Evolutionary conservation across 2,888 invertebrate genomes (phyloP), one percentile per base, ranked within the genome.

Genomic region (Atherix ibis): DNA sequence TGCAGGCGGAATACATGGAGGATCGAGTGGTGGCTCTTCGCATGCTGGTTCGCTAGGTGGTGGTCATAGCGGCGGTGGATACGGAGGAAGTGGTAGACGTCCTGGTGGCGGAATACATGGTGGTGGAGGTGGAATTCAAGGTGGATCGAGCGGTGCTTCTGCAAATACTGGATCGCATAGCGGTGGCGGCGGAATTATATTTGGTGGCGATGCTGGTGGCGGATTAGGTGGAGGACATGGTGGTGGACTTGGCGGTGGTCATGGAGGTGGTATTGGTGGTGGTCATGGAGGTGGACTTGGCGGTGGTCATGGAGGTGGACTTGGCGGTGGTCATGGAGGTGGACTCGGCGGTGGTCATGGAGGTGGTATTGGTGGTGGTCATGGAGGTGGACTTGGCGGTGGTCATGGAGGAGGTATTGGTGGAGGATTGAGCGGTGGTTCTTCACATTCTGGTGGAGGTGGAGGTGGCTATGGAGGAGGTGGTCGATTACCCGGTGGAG

Each of bases 381-480:
- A 5, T 16, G 29, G 29, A 8, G 6, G 8, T n/a, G 29, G 29
- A 12, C 6, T 4, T n/a, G 8, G 29, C 13, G 8, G 15, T 16
- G 29, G 29, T 29, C 14, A 16, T 29, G 18, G 12, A 10, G n/a
- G 5, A 5, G 27, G 27, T n/a, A 5, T 8, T 12, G 27, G 27
- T 27, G 8, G 27, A n/a, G 8, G 12, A 12, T 12, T n/a, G n/a
- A n/a, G n/a, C n/a, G n/a, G n/a, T n/a, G n/a, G n/a, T n/a, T n/a
- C n/a, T n/a, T n/a, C n/a, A n/a, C n/a, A n/a, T n/a, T n/a, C n/a
- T n/a, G n/a, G 5, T 16, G 29, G 8, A 8, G 8, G 29, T 16
- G 29, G 29, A 8, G 29, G 29, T 17, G 14, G 29, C 6, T 10
- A 22, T 16, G 29, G 29, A 29, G 29, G 22, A 6, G 22, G 22